Evolutionary conservation across 2,888 invertebrate genomes (phyloP), one percentile per base, ranked within the genome.

Genomic region (Philereme transversata): DNA sequence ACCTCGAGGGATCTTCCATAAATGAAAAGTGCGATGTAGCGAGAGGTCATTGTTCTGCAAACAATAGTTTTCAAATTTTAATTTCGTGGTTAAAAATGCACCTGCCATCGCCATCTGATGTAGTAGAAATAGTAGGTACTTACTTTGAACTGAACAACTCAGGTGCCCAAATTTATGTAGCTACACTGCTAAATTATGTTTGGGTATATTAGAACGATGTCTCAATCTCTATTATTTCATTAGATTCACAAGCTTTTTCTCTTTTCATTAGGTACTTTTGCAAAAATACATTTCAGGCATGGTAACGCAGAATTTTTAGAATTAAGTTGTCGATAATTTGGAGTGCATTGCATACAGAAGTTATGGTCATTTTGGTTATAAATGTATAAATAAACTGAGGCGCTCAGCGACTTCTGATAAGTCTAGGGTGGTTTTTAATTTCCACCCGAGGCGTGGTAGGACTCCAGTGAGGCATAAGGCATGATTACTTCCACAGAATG

Each of bases 21-120:
- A 76, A 78, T 77, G 72, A 77, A 77, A 80, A 81, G 73, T 72
- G 67, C 74, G 71, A 61, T 60, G 71, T 73, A 70, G 75, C 76
- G 72, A 71, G 71, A 69, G 71, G 71, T 77, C 81, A 82, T 85
- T 86, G 83, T 85, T 83, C 76, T 58, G 60, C 58, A 84, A 77
- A 90, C 88, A 88, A 88, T 84, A 83, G 82, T 86, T 79, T 81
- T 76, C 78, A 84, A 87, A 84, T 87, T 87, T 88, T 88, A 86
- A 89, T 89, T 88, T 84, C 73, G 78, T 74, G 73, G 76, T 78
- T 22, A 22, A 22, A 22, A 22, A 22, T 22, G 22, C 22, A 22
- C 22, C 22, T 22, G 22, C 22, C 22, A 2, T 2, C 22, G 22
- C 22, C 22, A 22, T 22, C 22, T 22, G 22, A 1, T 22, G 22